Evolutionary conservation across 2,888 invertebrate genomes (phyloP), one percentile per base, ranked within the genome.

Genomic region (Sinohyriopsis cumingii): DNA sequence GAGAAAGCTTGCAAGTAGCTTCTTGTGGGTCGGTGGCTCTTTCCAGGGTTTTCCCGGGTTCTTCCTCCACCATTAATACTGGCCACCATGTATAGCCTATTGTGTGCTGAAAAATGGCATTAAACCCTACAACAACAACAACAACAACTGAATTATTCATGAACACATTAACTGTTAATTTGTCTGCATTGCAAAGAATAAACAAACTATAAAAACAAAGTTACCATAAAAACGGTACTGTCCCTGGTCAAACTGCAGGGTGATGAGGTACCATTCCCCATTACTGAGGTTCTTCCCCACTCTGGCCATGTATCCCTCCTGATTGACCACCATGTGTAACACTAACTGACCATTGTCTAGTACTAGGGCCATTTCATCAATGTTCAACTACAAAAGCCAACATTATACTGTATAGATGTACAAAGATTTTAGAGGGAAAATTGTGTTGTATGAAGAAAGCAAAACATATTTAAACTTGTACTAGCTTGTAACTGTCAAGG

Each of bases 181-280:
- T 12, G 1, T 57, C 20, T 22, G 12, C 15, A 24, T 19, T 15
- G 57, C 61, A 61, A 61, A 22, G 9, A 45, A 45, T 45, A 45
- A 45, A 3, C 45, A 45, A 45, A 15, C 12, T 15, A 33, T 15
- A 15, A 45, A 45, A 19, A 19, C n/a, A 55, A 45, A 64, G 72
- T 55, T 71, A 86, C 85, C 78, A 69, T 80, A 72, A 12, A 85
- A 25, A 54, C 72, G 76, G 68, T 83, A 82, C 15, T 77, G 73
- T 19, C 82, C 82, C 12, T 69, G 75, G 12, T 73, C 71, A 59
- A 86, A 69, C 54, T 72, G 69, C 9, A 82, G 55, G 25, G 72
- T 66, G 12, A 86, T 77, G n/a, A 72, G 74, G 68, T 82, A 80
- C 87, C 87, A 87, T 55, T 84, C 81, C 4, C 84, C 84, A 72